Percentiles rank a stretch among this genome's conserved stretches.
Evolutionary conservation across 1,140 invertebrate species (phyloP).

Genomic region (Scaptomyza graminum): DNA sequence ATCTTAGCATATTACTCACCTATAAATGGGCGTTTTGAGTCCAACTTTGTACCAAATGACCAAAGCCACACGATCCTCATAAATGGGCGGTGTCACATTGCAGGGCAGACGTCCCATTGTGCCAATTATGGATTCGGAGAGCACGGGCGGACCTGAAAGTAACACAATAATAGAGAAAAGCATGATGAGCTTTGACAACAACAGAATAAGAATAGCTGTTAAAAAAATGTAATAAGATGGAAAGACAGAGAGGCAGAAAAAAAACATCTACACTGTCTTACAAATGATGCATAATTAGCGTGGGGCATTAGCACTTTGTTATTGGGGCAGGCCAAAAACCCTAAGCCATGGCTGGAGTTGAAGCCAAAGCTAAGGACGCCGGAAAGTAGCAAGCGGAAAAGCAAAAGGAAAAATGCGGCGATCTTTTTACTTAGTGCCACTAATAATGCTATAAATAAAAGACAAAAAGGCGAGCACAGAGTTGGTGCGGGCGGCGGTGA

Average conservation of each 20-base stretch:
- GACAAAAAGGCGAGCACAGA: conserved; percentile 34
- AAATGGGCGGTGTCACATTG: conserved; percentile 90
- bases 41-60: conserved; percentile 95
- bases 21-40: conserved; percentile 91
- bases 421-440: conserved; percentile 74
- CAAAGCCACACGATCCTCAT: conserved; percentile 90
- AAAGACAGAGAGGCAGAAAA: not conserved
- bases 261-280: conserved; percentile 49
- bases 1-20: conserved; percentile 85
- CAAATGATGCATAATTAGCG: conserved; percentile 80
- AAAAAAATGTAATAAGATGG: not conserved
- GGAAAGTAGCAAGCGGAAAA: conserved; percentile 20
- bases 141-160: conserved; percentile 86
- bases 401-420: conserved; percentile 51
- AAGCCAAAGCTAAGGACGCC: conserved; percentile 27
- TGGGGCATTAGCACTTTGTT: conserved; percentile 79
- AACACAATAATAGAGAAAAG: conserved; percentile 39
- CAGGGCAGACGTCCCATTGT: conserved; percentile 91
- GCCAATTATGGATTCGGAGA: conserved; percentile 90
- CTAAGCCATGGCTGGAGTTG: conserved; percentile 23
- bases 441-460: conserved; percentile 81
- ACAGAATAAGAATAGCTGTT: conserved; percentile 6
- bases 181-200: conserved; percentile 53
- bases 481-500: not conserved
- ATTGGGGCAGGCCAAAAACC: conserved; percentile 52